Conservation (phyloP, 2,888 invertebrate species). For the Pandemis heparana region DNA sequence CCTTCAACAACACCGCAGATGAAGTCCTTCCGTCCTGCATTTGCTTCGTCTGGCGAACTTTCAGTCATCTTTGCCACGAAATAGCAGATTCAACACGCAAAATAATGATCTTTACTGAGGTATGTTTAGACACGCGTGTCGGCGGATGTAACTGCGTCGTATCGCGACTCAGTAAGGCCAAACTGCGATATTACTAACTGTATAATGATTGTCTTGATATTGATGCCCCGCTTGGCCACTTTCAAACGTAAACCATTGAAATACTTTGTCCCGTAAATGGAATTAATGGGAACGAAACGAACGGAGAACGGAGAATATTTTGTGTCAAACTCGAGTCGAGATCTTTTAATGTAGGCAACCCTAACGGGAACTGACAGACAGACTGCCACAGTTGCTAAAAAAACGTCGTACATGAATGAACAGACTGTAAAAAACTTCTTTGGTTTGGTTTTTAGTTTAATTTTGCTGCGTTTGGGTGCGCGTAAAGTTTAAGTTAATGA, state of each 20-base stretch:
- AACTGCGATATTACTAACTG: slow-evolving; percentile 48
- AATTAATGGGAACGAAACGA: slow-evolving; percentile 49
- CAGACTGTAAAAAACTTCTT: slow-evolving; percentile 21
- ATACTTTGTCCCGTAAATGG: slow-evolving; percentile 54
- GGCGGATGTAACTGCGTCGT: slow-evolving; percentile 42
- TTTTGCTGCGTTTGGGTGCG: too few species aligned
- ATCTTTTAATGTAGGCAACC: slow-evolving; percentile 17
- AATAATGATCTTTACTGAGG: slow-evolving; percentile 45
- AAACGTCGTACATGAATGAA: background rate
- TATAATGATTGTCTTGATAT: slow-evolving; percentile 49
- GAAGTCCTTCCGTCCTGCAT: slow-evolving; percentile 91
- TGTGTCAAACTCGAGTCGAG: slow-evolving; percentile 65
- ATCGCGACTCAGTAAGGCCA: slow-evolving; percentile 45
- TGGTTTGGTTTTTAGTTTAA: background rate
- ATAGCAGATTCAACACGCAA: slow-evolving; percentile 46
- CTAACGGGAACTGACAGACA: background rate
- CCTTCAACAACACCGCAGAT: slow-evolving; percentile 98
- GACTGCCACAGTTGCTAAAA: background rate
- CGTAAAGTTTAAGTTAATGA: background rate
- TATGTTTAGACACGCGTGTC: slow-evolving; percentile 46
- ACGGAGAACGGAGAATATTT: slow-evolving; percentile 55
- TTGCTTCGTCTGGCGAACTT: slow-evolving; percentile 86
- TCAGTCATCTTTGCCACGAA: slow-evolving; percentile 72
- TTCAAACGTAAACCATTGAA: slow-evolving; percentile 54
- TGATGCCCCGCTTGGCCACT: slow-evolving; percentile 52